Percentiles rank a stretch among this genome's conserved stretches.
phyloP scores from a whole-genome alignment of 2,888 invertebrate species.

The Bibio marci region DNA sequence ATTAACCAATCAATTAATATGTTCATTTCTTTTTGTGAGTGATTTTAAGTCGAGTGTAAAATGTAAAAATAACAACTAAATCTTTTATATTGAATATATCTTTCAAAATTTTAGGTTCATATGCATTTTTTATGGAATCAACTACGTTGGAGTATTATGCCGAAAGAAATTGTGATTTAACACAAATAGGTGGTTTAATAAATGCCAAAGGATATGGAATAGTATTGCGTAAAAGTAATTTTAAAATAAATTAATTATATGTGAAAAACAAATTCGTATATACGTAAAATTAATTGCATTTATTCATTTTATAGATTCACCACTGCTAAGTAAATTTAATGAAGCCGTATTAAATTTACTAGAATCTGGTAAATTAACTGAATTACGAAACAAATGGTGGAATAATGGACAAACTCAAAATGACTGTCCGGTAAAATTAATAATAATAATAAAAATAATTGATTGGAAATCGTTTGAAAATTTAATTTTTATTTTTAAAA shows the following conservation, averaged over 20 bases:
- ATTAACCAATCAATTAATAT: too few relatives aligned
- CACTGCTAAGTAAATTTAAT: conserved; percentile 49
- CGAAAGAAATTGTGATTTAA: conserved; percentile 68
- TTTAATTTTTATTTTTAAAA: too few relatives aligned
- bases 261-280: too few relatives aligned
- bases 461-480: too few relatives aligned
- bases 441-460: too few relatives aligned
- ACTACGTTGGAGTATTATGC: conserved; percentile 73
- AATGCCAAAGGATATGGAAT: conserved; percentile 50
- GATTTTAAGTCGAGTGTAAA: too few relatives aligned
- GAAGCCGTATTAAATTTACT: conserved; percentile 59
- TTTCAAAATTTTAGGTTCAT: conserved; percentile 39
- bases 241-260: too few relatives aligned
- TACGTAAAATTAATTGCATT: too few relatives aligned
- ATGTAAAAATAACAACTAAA: too few relatives aligned
- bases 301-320: conserved; percentile 4
- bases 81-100: background rate
- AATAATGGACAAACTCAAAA: conserved; percentile 52
- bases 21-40: too few relatives aligned
- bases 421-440: conserved; percentile 35
- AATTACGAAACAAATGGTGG: conserved; percentile 70
- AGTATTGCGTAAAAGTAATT: too few relatives aligned
- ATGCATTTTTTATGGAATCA: conserved; percentile 82
- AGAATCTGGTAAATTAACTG: conserved; percentile 52
- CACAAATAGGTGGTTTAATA: conserved; percentile 68